A percentile compares a stretch with the other conserved stretches of the same genome.
Evolutionary conservation across 2,113 vertebrate species (phyloP).

Genomic region (Sinocyclocheilus maitianheensis): DNA sequence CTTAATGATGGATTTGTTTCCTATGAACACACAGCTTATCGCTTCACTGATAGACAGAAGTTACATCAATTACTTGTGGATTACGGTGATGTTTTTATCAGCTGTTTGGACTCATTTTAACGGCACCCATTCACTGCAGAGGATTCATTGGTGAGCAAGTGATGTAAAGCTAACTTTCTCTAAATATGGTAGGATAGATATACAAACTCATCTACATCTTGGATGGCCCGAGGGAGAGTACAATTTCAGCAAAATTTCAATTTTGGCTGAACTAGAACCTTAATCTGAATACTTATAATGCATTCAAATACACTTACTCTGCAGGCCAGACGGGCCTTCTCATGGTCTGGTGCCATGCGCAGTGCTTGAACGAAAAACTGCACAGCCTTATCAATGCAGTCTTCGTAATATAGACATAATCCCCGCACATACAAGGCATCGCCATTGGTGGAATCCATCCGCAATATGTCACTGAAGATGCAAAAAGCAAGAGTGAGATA

Average conservation of each 20-base stretch:
- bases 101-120: neutral
- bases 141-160: neutral
- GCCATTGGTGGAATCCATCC: conserved; percentile 94
- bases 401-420: conserved; percentile 98
- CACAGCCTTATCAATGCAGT: conserved; percentile 97
- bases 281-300: neutral
- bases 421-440: conserved; percentile 96
- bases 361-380: conserved; percentile 97
- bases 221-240: neutral
- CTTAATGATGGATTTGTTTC: too few relatives aligned
- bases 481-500: conserved; percentile 19
- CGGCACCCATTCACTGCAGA: neutral
- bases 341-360: conserved; percentile 96
- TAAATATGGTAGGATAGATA: neutral
- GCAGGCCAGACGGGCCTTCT: conserved; percentile 94
- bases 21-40: too few relatives aligned
- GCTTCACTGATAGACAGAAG: too few relatives aligned
- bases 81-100: neutral
- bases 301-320: conserved; percentile 78
- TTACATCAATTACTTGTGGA: neutral
- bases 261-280: neutral
- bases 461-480: conserved; percentile 86
- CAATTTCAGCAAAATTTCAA: too few relatives aligned
- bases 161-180: neutral
- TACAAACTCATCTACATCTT: neutral